phyloP scores from a whole-genome alignment of 2,797 vertebrate genomes.

The Leucoraja ocellata region DNA sequence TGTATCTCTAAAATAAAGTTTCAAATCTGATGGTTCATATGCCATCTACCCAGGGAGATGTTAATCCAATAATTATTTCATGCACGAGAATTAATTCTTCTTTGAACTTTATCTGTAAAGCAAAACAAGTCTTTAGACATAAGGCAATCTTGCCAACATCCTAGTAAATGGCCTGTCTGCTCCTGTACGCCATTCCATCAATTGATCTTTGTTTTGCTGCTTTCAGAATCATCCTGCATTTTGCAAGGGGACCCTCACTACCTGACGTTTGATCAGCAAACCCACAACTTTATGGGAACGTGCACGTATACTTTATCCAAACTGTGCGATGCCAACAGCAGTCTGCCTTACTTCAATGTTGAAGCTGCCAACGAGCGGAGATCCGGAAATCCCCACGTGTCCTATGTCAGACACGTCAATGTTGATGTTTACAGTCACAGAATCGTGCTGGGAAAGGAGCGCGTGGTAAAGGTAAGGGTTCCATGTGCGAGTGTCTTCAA shows the following conservation, averaged over 20 bases:
- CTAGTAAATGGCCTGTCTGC: too few relatives aligned
- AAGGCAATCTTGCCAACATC: too few relatives aligned
- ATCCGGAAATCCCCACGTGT: slow-evolving; percentile 43
- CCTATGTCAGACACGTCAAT: slow-evolving; percentile 47
- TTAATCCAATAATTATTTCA: too few relatives aligned
- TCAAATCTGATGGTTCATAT: too few relatives aligned
- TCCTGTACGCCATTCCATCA: too few relatives aligned
- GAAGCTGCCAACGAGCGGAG: slow-evolving; percentile 47
- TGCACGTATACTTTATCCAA: slow-evolving; percentile 48
- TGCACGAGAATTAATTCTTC: too few relatives aligned
- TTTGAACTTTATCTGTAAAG: too few relatives aligned
- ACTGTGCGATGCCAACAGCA: slow-evolving; percentile 42
- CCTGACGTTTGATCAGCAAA: slow-evolving; percentile 49
- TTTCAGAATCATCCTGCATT: slow-evolving; percentile 2
- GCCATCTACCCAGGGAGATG: too few relatives aligned
- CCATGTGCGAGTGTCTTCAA: not conserved
- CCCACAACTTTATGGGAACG: slow-evolving; percentile 51
- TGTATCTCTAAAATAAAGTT: too few relatives aligned
- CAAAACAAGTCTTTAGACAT: too few relatives aligned
- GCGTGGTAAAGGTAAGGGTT: slow-evolving; percentile 46
- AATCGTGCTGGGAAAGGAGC: slow-evolving; percentile 49
- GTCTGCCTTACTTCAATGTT: slow-evolving; percentile 46
- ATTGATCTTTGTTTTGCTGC: not conserved
- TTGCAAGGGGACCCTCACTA: slow-evolving; percentile 48
- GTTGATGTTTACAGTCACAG: slow-evolving; percentile 45